phyloP scores from a whole-genome alignment of 1,140 invertebrate genomes.

The Trypoxylus dichotomus region DNA sequence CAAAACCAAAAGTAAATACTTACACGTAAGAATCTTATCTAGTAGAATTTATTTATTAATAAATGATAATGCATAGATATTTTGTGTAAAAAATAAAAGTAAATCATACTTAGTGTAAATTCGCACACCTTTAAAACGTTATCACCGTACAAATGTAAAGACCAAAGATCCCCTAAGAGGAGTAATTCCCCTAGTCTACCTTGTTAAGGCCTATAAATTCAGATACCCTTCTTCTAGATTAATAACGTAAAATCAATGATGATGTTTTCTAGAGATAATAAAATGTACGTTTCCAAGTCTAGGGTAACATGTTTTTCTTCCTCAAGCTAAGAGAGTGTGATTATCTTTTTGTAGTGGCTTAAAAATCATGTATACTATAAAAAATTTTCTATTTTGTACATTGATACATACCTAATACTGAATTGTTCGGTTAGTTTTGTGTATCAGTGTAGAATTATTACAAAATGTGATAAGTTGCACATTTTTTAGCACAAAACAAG shows the following conservation, averaged over 20 bases:
- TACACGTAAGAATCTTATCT: neutral
- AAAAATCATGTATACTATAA: neutral
- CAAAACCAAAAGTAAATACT: too few species aligned
- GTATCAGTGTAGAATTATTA: too few species aligned
- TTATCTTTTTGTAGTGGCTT: neutral
- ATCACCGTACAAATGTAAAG: neutral
- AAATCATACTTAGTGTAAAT: neutral
- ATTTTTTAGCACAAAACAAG: neutral
- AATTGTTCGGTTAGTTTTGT: neutral
- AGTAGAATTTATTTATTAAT: too few species aligned
- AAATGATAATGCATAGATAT: too few species aligned
- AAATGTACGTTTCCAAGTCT: neutral
- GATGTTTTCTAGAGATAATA: neutral
- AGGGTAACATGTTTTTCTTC: neutral
- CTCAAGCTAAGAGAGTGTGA: neutral
- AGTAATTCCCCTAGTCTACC: neutral
- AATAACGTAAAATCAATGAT: neutral
- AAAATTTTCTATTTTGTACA: neutral
- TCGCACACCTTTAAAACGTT: neutral
- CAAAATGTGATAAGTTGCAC: neutral
- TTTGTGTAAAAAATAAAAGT: constrained; percentile 16
- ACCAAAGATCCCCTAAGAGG: neutral
- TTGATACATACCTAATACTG: too few species aligned
- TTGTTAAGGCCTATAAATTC: neutral
- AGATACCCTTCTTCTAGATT: neutral